Evolutionary conservation across 2,888 invertebrate species (phyloP).

Genomic region (Synanthedon formicaeformis): DNA sequence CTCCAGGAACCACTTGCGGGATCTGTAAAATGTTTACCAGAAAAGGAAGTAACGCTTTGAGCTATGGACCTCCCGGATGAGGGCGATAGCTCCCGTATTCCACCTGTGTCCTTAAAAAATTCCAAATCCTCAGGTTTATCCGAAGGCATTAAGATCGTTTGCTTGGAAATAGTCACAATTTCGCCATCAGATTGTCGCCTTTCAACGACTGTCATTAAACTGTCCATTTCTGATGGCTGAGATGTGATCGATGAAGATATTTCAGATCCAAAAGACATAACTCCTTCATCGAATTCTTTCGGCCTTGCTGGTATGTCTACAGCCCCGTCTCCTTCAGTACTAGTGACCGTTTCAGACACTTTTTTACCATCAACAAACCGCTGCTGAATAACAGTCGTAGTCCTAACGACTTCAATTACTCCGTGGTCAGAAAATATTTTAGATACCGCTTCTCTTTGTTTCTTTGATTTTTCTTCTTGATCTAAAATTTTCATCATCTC

Average conservation of each 20-base stretch:
- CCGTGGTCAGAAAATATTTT: slow-evolving; percentile 41
- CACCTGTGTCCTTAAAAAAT: slow-evolving; percentile 51
- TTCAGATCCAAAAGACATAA: slow-evolving; percentile 60
- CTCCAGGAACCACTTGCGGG: slow-evolving; percentile 69
- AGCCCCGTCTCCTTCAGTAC: slow-evolving; percentile 51
- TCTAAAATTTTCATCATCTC: slow-evolving; percentile 70
- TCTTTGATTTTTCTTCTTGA: slow-evolving; percentile 58
- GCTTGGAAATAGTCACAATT: slow-evolving; percentile 50
- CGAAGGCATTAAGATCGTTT: slow-evolving; percentile 38
- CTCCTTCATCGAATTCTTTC: slow-evolving; percentile 42
- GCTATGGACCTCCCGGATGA: slow-evolving; percentile 63
- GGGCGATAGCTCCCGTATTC: slow-evolving; percentile 61
- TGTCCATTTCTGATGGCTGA: slow-evolving; percentile 63
- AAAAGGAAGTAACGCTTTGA: slow-evolving; percentile 55
- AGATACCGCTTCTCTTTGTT: slow-evolving; percentile 23
- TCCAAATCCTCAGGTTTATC: slow-evolving; percentile 59
- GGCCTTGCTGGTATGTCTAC: slow-evolving; percentile 55
- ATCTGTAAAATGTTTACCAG: slow-evolving; percentile 69
- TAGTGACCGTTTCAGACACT: slow-evolving; percentile 54
- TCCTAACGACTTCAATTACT: slow-evolving; percentile 52
- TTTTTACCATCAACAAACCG: slow-evolving; percentile 61
- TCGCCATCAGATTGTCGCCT: slow-evolving; percentile 55
- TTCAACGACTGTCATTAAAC: slow-evolving; percentile 61
- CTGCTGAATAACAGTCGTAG: slow-evolving; percentile 60
- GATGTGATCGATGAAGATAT: slow-evolving; percentile 65